Evolutionary conservation across 1,140 invertebrate species (phyloP), one percentile per base, ranked within the genome.

Genomic region (Lasioglossum baleicum): DNA sequence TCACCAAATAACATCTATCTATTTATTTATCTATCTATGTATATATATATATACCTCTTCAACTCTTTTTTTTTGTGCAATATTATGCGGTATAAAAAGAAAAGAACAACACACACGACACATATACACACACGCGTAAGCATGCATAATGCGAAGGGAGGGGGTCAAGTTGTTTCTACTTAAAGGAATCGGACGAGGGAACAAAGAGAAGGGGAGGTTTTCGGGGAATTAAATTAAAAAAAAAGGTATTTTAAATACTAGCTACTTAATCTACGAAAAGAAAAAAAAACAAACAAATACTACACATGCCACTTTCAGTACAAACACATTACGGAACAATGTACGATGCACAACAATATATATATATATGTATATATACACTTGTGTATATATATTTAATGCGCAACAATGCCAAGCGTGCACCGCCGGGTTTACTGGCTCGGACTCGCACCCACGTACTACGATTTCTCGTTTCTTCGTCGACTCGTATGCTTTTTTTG

Each of bases 271-370:
- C 90, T 91, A 89, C 73, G 78, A 82, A 82, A 78, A 84, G 64
- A 80, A 85, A 83, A 84, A 82, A 85, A 83, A 84, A 88, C 83
- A 89, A 86, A 85, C 66, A 84, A 75, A 69, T 83, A 90, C 90
- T 91, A 90, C 87, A 84, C 90, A 92, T 90, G 90, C 90, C 89
- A 90, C 80, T 87, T 87, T 82, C 82, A 74, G 61, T 75, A 84
- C 83, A 84, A 77, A 85, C 82, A 84, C 78, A 56, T 81, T 84
- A 72, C 72, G 79, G 65, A 75, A 76, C 58, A 81, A 58, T 73
- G 63, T 82, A 83, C 81, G 83, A 87, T 83, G 83, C 85, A 85
- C 84, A 85, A 83, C 65, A 76, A 44, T 17, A 17, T 22, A 42
- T 35, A 60, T 53, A 40, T 48, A 4, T 70, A 48, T 69, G 17